These are phyloP conservation scores for Idaea aversata DNA, from an alignment of 2,888 invertebrate species.

Conservation along the genomic window DNA sequence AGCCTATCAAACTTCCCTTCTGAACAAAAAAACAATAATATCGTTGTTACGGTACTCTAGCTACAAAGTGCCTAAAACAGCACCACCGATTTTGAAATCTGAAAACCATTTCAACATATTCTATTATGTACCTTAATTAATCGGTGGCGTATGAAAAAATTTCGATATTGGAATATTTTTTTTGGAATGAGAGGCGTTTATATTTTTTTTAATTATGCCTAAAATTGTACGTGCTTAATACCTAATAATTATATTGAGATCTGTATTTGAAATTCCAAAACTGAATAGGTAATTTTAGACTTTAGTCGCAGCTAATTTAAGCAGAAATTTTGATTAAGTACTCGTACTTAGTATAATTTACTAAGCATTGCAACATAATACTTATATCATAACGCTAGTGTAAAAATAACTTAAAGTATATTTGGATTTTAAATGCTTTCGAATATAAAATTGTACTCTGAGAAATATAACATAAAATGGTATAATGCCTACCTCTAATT, in stretches of 20 bases:
- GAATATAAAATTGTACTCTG: conserved; percentile 12
- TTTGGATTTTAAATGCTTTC: conserved; percentile 29
- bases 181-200: conserved; percentile 58
- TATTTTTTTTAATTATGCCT: conserved; percentile 33
- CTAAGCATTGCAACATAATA: background rate
- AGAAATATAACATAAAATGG: background rate
- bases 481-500: conserved; percentile 3
- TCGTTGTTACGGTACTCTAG: conserved; percentile 51
- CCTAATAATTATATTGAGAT: conserved; percentile 60
- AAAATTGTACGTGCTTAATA: conserved; percentile 23
- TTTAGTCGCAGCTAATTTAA: conserved; percentile 15
- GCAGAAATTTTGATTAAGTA: conserved; percentile 25
- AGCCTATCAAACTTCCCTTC: conserved; percentile 8
- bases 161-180: conserved; percentile 41
- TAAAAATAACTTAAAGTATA: conserved; percentile 13
- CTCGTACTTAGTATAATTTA: background rate
- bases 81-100: background rate
- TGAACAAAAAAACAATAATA: conserved; percentile 10
- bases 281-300: conserved; percentile 7
- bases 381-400: background rate
- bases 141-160: conserved; percentile 51
- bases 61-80: background rate
- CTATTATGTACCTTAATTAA: conserved; percentile 39
- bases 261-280: conserved; percentile 28
- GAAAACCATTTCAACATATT: background rate